These are phyloP conservation scores for Varanus komodoensis DNA, from an alignment of 2,113 vertebrate genomes.

Conservation along the genomic window DNA sequence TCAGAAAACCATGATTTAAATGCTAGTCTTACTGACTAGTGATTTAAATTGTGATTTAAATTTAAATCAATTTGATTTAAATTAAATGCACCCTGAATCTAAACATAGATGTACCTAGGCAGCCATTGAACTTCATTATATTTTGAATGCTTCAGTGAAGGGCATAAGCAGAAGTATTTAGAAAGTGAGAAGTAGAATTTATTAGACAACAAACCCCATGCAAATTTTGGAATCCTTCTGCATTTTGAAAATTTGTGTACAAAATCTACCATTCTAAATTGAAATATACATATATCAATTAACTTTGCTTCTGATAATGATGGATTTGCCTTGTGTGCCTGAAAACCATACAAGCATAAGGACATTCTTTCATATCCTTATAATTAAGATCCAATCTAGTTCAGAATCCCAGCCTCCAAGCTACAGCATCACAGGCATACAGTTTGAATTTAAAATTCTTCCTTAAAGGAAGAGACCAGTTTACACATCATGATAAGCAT, in stretches of 20 bases:
- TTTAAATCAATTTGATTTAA: too few relatives aligned
- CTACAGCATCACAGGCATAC: neutral
- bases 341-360: neutral
- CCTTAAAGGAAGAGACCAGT: neutral
- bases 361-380: neutral
- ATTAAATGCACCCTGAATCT: neutral
- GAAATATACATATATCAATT: neutral
- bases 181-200: neutral
- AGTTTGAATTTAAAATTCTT: neutral
- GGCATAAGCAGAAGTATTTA: neutral
- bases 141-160: neutral
- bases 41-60: too few relatives aligned
- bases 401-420: neutral
- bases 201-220: neutral
- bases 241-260: neutral
- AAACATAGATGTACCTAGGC: neutral
- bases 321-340: neutral
- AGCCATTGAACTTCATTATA: neutral
- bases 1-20: too few relatives aligned
- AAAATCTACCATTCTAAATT: neutral
- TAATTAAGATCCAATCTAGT: neutral
- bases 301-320: neutral
- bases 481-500: too few relatives aligned
- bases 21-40: too few relatives aligned
- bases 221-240: neutral